Evolutionary conservation across 2,888 invertebrate species (phyloP), one percentile per base, ranked within the genome.

Genomic region (Drosophila antonietae): DNA sequence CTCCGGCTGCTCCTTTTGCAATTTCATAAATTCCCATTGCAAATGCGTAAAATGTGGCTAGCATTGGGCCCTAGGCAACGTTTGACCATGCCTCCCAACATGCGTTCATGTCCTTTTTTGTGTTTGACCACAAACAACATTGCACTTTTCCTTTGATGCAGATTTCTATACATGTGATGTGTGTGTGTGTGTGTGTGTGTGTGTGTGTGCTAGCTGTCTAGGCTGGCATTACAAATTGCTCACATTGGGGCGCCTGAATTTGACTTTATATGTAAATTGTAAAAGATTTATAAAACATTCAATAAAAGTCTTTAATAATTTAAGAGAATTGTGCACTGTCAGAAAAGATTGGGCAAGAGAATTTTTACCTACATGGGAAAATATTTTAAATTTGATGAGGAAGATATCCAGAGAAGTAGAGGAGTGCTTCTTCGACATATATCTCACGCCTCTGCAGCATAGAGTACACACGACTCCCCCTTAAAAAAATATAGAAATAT

Each of bases 21-120:
- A 85, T 88, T 85, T 83, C 88, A 85, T 85, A 84, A 88, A 84
- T 76, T 75, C 79, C 61, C 79, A 61, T 57, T 71, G 72, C 77
- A 83, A 81, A 79, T 82, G 83, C 82, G 81, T 82, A 87, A 81
- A 87, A 87, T 84, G 81, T 81, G 78, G 71, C 74, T 59, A 68
- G 65, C 60, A 68, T 39, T 39, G 53, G n/a, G n/a, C 73, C 65
- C 78, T 33, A 12, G 69, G 55, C 73, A 66, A 63, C 67, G 51
- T 57, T 71, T 69, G 57, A 56, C 46, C 62, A 69, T 60, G 52
- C 28, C 41, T 3, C 47, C 15, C 55, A 28, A 4, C 12, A 20
- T 33, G 28, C 18, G 39, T 44, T 33, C 47, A 46, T 55, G 61
- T 77, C 68, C 51, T 69, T 83, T 73, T 82, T 73, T 82, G 78